Evolutionary conservation across 2,888 invertebrate species (phyloP), one percentile per base, ranked within the genome.

Genomic region (Xylocampa areola): DNA sequence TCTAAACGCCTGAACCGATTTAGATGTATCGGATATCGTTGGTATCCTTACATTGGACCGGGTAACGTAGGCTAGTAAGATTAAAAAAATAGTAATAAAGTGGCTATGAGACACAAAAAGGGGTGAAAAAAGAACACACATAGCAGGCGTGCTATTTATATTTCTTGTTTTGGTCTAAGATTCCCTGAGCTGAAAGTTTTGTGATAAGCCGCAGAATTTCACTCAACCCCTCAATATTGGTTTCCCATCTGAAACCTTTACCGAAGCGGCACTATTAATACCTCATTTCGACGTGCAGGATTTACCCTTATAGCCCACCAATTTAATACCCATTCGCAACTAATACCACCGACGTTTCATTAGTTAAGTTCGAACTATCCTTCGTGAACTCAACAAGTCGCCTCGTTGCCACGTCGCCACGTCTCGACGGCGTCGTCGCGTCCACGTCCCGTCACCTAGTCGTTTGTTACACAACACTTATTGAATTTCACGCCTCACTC

Each of bases 401-500:
- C 29, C 41, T 49, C 59, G 62, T 57, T 55, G 68, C 70, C 66
- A 11, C 29, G 30, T 21, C 21, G 45, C 78, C 49, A 27, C 21
- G n/a, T 39, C 60, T 53, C 53, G 61, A 68, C 73, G 68, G 27
- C 32, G 23, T 25, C 58, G 63, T 35, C 58, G 29, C 53, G 60
- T 61, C 57, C 51, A 11, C 60, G 72, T 41, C 48, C 36, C 73
- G 55, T 52, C 60, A 51, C 68, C 62, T 59, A 71, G 73, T 72
- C 73, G 76, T 79, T 79, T 67, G 76, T 79, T 79, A 81, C 79
- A 82, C 79, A 83, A 82, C 77, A 84, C 83, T 87, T 85, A 87
- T 88, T 86, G 86, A 88, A 86, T 88, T 88, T 86, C 79, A 82
- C 82, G 85, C 82, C 75, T 79, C 81, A 80, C 66, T 79, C 73